These are phyloP conservation scores for Dinocampus coccinellae DNA, from an alignment of 2,888 invertebrate species.

Conservation along the genomic window DNA sequence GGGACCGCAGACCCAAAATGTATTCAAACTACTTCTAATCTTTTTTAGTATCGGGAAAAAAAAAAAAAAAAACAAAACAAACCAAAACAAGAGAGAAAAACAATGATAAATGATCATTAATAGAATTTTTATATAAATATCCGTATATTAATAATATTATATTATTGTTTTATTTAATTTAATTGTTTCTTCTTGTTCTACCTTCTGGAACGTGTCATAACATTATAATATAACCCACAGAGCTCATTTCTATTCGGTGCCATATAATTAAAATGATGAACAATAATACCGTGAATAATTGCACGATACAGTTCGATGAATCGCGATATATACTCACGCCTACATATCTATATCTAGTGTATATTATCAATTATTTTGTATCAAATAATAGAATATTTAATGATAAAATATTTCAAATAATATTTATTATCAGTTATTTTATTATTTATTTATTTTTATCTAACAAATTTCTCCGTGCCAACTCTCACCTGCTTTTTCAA, in stretches of 20 bases:
- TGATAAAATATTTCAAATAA: too few species aligned
- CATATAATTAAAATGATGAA: slow-evolving; percentile 41
- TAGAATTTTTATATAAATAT: too few species aligned
- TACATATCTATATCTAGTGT: too few species aligned
- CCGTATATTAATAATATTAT: neutral
- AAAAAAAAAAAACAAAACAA: neutral
- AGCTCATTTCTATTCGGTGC: slow-evolving; percentile 15
- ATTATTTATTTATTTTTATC: neutral
- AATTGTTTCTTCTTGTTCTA: neutral
- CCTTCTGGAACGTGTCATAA: slow-evolving; percentile 18
- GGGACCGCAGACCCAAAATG: slow-evolving; percentile 32
- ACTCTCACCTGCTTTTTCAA: neutral
- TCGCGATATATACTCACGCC: slow-evolving; percentile 12
- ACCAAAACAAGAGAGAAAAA: too few species aligned
- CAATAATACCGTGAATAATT: slow-evolving; percentile 36
- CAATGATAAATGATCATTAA: too few species aligned
- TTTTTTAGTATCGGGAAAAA: neutral
- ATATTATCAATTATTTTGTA: slow-evolving; percentile 7
- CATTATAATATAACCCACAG: slow-evolving; percentile 11
- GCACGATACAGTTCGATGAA: slow-evolving; percentile 40
- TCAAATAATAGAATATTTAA: too few species aligned
- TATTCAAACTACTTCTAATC: neutral
- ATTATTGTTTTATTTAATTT: slow-evolving; percentile 7
- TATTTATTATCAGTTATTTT: neutral
- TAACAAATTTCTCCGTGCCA: neutral